phyloP scores from a whole-genome alignment of 2,113 vertebrate genomes.

The Colistium nudipinnis region DNA sequence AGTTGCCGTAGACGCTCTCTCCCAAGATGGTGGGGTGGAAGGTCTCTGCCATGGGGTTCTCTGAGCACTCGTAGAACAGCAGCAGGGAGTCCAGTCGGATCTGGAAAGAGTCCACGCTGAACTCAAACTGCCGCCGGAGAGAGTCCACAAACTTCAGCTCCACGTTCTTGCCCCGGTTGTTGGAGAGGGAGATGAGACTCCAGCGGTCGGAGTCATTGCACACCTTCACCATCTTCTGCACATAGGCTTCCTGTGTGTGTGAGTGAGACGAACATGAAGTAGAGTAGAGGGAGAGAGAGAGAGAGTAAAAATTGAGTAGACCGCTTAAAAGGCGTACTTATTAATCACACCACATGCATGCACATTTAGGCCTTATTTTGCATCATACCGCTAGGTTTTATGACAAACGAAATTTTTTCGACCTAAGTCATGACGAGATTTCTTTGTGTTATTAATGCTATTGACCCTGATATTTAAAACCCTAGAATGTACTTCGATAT shows the following conservation, averaged over 20 bases:
- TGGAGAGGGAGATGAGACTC: constrained; percentile 99
- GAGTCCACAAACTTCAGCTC: constrained; percentile 99
- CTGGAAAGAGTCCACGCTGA: constrained; percentile 99
- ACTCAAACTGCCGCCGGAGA: constrained; percentile 97
- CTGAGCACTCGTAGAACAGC: constrained; percentile 97
- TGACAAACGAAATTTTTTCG: neutral
- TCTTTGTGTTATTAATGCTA: constrained; percentile 12
- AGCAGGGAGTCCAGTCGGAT: constrained; percentile 98
- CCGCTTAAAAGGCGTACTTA: neutral
- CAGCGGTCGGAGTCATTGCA: constrained; percentile 98
- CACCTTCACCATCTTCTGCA: constrained; percentile 99
- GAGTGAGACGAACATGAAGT: neutral
- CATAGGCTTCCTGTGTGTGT: constrained; percentile 89
- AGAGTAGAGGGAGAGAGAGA: neutral
- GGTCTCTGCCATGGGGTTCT: constrained; percentile 96
- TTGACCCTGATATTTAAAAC: constrained; percentile 41
- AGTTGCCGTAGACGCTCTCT: constrained; percentile 97
- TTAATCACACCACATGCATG: neutral
- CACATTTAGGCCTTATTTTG: neutral
- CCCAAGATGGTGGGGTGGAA: constrained; percentile 98
- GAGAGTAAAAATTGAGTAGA: constrained; percentile 7
- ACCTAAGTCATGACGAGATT: neutral
- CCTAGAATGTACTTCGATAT: constrained; percentile 40
- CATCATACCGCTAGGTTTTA: neutral
- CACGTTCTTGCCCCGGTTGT: constrained; percentile 98